phyloP scores from a whole-genome alignment of 2,888 invertebrate species.

The Sceliomorpha sp. region DNA sequence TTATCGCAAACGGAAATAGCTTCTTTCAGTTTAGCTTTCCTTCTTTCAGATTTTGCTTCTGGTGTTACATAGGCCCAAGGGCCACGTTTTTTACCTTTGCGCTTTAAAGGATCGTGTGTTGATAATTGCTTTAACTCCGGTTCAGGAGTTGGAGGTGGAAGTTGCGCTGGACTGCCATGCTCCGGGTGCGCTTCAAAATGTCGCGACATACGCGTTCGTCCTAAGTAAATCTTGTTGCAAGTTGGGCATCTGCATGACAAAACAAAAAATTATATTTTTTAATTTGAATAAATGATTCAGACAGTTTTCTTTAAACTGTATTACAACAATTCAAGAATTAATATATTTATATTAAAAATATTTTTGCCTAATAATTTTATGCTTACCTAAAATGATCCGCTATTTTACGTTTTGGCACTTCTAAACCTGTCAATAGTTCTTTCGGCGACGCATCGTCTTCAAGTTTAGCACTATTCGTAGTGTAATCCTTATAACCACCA shows the following conservation, averaged over 20 bases:
- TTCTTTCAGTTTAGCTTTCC: slow-evolving; percentile 72
- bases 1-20: slow-evolving; percentile 75
- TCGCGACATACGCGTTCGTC: slow-evolving; percentile 83
- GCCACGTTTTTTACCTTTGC: slow-evolving; percentile 76
- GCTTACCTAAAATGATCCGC: slow-evolving; percentile 80
- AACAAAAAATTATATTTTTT: too few species aligned
- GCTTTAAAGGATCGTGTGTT: slow-evolving; percentile 56
- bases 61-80: slow-evolving; percentile 78
- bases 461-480: slow-evolving; percentile 71
- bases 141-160: slow-evolving; percentile 73
- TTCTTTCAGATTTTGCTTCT: slow-evolving; percentile 73
- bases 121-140: slow-evolving; percentile 68
- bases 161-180: slow-evolving; percentile 81
- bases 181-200: slow-evolving; percentile 84
- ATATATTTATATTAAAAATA: too few species aligned
- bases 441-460: slow-evolving; percentile 70
- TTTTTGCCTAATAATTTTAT: too few species aligned
- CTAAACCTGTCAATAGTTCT: slow-evolving; percentile 71
- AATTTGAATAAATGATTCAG: too few species aligned
- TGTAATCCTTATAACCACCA: slow-evolving; percentile 83
- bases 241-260: slow-evolving; percentile 83
- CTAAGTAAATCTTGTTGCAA: slow-evolving; percentile 85
- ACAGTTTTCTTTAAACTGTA: too few species aligned
- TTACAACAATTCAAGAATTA: too few species aligned
- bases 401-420: slow-evolving; percentile 80